phyloP scores from a whole-genome alignment of 2,888 invertebrate species.

The Drosophila cracens region DNA sequence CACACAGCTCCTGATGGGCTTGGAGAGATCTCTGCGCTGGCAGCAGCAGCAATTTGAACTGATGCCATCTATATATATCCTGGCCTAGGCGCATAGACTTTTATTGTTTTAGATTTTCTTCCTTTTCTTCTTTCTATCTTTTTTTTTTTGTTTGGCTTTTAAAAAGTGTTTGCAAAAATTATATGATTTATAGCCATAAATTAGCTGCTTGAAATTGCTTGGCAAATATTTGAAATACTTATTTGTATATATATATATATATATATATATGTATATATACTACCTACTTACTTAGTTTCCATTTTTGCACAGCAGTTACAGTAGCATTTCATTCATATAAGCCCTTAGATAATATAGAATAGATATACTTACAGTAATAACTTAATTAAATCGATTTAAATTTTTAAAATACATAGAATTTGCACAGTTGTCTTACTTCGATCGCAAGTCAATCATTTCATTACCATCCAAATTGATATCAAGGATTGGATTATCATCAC shows the following conservation, averaged over 20 bases:
- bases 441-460: conserved; percentile 78
- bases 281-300: background rate
- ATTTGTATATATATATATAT: conserved; percentile 1
- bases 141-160: background rate
- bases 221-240: conserved; percentile 1
- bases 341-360: no score
- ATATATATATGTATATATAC: background rate
- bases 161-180: conserved; percentile 5
- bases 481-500: no score
- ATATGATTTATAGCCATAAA: background rate
- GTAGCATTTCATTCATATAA: background rate
- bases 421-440: conserved; percentile 24
- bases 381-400: background rate
- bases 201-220: background rate
- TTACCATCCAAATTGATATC: conserved; percentile 73
- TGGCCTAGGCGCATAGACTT: conserved; percentile 3
- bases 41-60: conserved; percentile 35
- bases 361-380: background rate
- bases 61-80: conserved; percentile 16
- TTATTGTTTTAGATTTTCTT: background rate
- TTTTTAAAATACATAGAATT: background rate
- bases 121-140: background rate
- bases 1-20: conserved; percentile 22
- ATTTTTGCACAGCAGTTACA: background rate
- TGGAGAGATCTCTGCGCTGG: conserved; percentile 53